Evolutionary conservation across 2,888 invertebrate species (phyloP), one percentile per base, ranked within the genome.

Genomic region (Stomorhina lunata): DNA sequence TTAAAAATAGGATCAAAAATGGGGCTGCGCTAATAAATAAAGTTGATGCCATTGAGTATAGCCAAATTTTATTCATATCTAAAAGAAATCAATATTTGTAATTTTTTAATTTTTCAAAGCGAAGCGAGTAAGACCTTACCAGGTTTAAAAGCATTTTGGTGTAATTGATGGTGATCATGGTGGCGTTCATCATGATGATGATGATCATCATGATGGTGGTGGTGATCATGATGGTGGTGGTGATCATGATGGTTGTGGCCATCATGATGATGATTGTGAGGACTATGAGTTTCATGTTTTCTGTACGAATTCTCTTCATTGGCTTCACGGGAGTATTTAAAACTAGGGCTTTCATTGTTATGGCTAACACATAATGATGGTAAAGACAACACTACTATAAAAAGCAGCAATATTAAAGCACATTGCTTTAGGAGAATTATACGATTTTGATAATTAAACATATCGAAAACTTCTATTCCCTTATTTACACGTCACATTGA

Each of bases 1-100:
- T 97, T 81, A 98, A 94, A 88, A 97, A 96, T 5, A 99, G 92
- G 84, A 99, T 95, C 53, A 99, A 92, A 89, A 98, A 98, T 0
- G 99, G 99, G 4, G 97, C 98, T 71, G 97, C 95, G 90, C 99
- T 99, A 88, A 99, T 99, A 75, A 99, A 92, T 7, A 98, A 90
- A 0, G 99, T 99, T 1, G 99, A 97, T 27, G 94, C 94, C 88
- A 98, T 93, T 0, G 98, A 98, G 91, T 96, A 94, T 27, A 95
- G 86, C 95, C 97, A 98, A 86, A 94, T 84, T 55, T 80, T 86
- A 12, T 76, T 84, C 86, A 89, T 88, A 85, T 90, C 90, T 90
- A 53, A 29, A 73, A 82, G 68, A 34, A n/a, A 48, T 10, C 17
- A 37, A 27, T 27, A 48, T 4, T 12, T 1, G 2, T 7, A 6